Evolutionary conservation across 2,888 invertebrate species (phyloP).

Genomic region (Plutella xylostella): DNA sequence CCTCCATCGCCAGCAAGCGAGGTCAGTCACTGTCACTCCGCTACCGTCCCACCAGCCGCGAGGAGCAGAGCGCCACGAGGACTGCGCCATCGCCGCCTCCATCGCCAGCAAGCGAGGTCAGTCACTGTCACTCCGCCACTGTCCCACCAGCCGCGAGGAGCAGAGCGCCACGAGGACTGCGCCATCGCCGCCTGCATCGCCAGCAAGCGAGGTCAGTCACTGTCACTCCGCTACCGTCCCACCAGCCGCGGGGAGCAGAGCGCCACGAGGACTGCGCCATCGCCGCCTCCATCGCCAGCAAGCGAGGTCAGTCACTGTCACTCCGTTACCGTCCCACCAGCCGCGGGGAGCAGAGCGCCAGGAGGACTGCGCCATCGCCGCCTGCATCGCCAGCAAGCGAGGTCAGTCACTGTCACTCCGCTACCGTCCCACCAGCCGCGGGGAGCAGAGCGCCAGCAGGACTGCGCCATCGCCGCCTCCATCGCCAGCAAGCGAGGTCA

Average conservation of each 20-base stretch:
- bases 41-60: not conserved
- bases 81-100: slow-evolving; percentile 78
- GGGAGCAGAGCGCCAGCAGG: slow-evolving; percentile 89
- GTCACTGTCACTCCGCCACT: no score
- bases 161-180: no score
- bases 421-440: slow-evolving; percentile 67
- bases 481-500: slow-evolving; percentile 74
- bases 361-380: slow-evolving; percentile 83
- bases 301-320: no score
- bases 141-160: no score
- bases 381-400: slow-evolving; percentile 74
- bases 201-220: no score
- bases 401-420: slow-evolving; percentile 33
- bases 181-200: no score
- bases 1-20: not conserved
- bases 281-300: no score
- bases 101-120: slow-evolving; percentile 73
- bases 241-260: no score
- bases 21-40: not conserved
- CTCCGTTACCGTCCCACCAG: not conserved
- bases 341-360: slow-evolving; percentile 80
- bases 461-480: slow-evolving; percentile 78
- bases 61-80: slow-evolving; percentile 52
- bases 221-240: no score
- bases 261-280: no score